phyloP scores from a whole-genome alignment of 2,797 vertebrate species.

The Anas bahamensis region DNA sequence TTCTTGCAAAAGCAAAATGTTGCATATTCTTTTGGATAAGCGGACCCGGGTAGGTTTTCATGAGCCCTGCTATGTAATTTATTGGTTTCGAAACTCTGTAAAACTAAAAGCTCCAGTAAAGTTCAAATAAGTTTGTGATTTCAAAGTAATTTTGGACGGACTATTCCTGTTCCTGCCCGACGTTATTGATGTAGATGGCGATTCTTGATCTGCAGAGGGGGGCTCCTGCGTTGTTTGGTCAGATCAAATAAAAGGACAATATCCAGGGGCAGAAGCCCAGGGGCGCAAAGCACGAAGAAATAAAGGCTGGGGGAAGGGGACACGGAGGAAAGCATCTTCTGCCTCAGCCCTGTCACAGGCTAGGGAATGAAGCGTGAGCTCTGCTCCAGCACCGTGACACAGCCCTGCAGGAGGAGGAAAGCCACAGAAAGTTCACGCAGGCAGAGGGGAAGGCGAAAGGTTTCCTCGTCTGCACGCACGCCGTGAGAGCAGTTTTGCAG shows the following conservation, averaged over 20 bases:
- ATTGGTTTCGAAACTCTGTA: conserved; percentile 75
- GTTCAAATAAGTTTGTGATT: conserved; percentile 63
- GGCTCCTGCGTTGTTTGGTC: not conserved
- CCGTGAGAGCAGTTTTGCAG: not conserved
- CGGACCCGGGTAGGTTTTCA: conserved; percentile 38
- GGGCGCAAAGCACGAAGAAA: not conserved
- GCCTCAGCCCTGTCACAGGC: not conserved
- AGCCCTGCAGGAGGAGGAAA: not conserved
- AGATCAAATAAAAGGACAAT: not conserved
- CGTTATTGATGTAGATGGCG: not conserved
- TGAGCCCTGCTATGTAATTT: conserved; percentile 68
- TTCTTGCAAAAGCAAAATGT: conserved; percentile 65
- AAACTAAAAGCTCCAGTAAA: conserved; percentile 72
- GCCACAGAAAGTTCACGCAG: not conserved
- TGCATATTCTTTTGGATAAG: conserved; percentile 43
- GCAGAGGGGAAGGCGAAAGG: not conserved
- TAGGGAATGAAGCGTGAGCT: not conserved
- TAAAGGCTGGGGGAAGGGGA: accelerated
- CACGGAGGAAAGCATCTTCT: not conserved
- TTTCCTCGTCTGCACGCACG: not conserved
- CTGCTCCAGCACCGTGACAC: accelerated
- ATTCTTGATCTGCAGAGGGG: not conserved
- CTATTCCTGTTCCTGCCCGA: not conserved
- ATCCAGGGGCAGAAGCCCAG: not conserved
- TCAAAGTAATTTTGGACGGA: conserved; percentile 43